Base-by-base conservation (phyloP, 2,797 vertebrate species). In the Enteromius afrohamiltoni region DNA sequence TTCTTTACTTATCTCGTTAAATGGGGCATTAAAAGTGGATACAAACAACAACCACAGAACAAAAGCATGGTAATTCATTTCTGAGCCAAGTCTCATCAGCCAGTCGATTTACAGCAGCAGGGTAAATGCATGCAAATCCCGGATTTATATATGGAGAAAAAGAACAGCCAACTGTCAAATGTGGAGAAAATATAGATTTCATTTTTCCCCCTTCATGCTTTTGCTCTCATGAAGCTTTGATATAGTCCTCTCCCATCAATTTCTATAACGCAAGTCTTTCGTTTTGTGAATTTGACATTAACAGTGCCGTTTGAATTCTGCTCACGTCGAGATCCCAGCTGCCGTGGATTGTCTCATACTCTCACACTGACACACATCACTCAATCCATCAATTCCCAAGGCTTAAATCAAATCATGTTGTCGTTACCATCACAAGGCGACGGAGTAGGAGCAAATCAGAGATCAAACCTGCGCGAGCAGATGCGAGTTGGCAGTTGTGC, bases 351-450 rank as follows among this genome's bases (percentile, higher is more conserved):
- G 37, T 51, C 70, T 88, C 82, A 67, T 53, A 79, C 88, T 91
- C 78, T 83, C 64, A 82, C 83, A 83, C 85, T 90, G 92, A 92
- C 91, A 86, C 82, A 84, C 87, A 80, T 88, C 91, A 88, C 89
- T 89, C 90, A 90, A 88, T 79, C 85, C 47, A 58, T 67, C 85
- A 74, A n/a, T 65, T 71, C 69, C 19, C 83, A 21, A 60, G 85
- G 84, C 86, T 86, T 82, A 87, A 86, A 89, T 89, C 89, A 89
- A 91, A 91, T 91, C 90, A 90, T 83, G 86, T 87, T 81, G 73
- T 89, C 90, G 80, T 79, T 80, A 86, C 69, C 87, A 87, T 85
- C 83, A 85, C 83, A 85, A 21, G 42, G 80, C 73, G 88, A 88
- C 14, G 76, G 75, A 55, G 83, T 14, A 73, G 40, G 58, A 89